These are phyloP conservation scores for Mythimna ferrago DNA, from an alignment of 2,888 invertebrate genomes.

Conservation along the genomic window DNA sequence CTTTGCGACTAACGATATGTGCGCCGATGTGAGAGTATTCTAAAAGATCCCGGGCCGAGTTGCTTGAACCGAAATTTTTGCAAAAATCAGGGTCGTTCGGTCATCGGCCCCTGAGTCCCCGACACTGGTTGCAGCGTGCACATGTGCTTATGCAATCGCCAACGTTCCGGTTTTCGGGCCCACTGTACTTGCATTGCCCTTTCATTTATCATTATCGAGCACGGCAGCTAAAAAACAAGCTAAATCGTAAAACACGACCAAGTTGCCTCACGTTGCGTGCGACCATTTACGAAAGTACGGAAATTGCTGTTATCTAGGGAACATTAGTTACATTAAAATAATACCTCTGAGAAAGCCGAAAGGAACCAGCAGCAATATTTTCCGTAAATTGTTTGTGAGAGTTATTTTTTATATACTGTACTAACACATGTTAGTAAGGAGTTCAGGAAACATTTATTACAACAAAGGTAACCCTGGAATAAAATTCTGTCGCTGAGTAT, in stretches of 20 bases:
- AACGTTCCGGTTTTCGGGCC: conserved; percentile 77
- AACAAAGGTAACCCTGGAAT: conserved; percentile 25
- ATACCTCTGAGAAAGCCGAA: conserved; percentile 24
- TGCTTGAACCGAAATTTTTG: conserved; percentile 66
- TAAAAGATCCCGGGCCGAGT: conserved; percentile 17
- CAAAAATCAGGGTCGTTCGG: conserved; percentile 79
- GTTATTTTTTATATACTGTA: conserved; percentile 27
- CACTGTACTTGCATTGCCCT: conserved; percentile 67
- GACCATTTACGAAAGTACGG: conserved; percentile 44
- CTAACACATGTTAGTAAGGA: conserved; percentile 3
- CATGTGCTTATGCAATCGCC: conserved; percentile 82
- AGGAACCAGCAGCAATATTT: not conserved
- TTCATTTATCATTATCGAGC: conserved; percentile 72
- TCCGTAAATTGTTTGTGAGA: conserved; percentile 5
- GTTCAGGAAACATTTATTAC: conserved; percentile 4
- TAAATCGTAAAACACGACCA: conserved; percentile 42
- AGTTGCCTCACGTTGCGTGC: conserved; percentile 49
- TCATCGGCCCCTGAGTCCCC: conserved; percentile 79
- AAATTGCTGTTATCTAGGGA: conserved; percentile 56
- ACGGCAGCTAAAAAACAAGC: conserved; percentile 62
- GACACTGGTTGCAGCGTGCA: conserved; percentile 74
- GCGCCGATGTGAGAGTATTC: conserved; percentile 15
- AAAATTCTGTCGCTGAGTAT: conserved; percentile 32
- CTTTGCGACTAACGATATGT: not conserved
- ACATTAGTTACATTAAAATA: conserved; percentile 41